Conservation (phyloP, 2,888 invertebrate species). For the Leucoma salicis region DNA sequence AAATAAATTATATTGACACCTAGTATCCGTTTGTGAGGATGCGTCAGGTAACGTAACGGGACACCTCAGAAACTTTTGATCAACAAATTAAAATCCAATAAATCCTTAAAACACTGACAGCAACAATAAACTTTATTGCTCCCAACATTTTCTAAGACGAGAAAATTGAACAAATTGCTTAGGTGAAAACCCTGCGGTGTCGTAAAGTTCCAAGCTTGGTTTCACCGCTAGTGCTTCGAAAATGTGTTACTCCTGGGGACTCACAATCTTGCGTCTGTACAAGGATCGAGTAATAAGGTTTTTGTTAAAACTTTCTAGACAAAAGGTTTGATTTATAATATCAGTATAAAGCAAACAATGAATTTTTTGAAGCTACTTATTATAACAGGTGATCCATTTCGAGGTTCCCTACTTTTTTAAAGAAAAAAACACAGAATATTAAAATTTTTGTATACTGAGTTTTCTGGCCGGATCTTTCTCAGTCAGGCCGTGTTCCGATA, state of each 20-base stretch:
- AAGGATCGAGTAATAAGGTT: conserved; percentile 9
- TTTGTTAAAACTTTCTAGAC: conserved; percentile 3
- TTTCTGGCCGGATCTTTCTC: too few species aligned
- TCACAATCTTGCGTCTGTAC: conserved; percentile 32
- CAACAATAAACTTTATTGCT: conserved; percentile 45
- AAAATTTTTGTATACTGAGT: too few species aligned
- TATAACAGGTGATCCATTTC: too few species aligned
- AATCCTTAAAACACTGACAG: conserved; percentile 39
- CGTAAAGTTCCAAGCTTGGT: conserved; percentile 56
- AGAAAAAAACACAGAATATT: too few species aligned
- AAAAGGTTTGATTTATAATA: background rate
- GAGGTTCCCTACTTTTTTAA: too few species aligned
- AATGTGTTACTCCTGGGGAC: conserved; percentile 48
- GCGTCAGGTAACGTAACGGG: conserved; percentile 35
- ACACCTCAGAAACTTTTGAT: conserved; percentile 33
- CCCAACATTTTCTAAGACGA: conserved; percentile 47
- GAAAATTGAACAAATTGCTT: conserved; percentile 50
- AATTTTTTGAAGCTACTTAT: too few species aligned
- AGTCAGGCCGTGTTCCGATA: too few species aligned
- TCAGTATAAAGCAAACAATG: background rate
- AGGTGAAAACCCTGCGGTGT: conserved; percentile 60
- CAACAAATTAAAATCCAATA: conserved; percentile 41
- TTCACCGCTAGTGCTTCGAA: conserved; percentile 48
- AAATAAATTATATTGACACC: conserved; percentile 14
- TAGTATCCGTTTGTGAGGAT: conserved; percentile 11